A percentile compares a stretch with the other conserved stretches of the same genome.
These are phyloP conservation scores for Bovichtus variegatus DNA, from an alignment of 2,797 vertebrate species.

Conservation along the genomic window DNA sequence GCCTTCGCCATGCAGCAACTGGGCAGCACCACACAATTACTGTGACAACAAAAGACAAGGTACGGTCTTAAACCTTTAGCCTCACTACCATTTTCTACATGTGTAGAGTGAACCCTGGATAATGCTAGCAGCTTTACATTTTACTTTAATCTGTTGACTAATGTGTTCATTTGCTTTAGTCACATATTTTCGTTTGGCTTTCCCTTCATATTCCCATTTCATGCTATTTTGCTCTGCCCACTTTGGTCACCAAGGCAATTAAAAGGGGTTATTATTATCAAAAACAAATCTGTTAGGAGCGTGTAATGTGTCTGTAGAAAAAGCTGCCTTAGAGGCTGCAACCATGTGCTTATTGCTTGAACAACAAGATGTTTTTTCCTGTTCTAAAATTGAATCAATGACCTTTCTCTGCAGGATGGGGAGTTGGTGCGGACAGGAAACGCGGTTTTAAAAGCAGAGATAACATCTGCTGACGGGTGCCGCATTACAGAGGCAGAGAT, in stretches of 20 bases:
- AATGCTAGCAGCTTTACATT: neutral
- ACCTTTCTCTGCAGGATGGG: constrained; percentile 81
- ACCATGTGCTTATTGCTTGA: neutral
- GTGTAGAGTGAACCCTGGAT: neutral
- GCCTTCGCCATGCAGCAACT: constrained; percentile 91
- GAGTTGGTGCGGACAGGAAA: constrained; percentile 93
- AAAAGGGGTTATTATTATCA: neutral
- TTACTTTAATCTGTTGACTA: neutral
- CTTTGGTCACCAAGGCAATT: neutral
- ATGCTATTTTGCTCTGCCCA: neutral
- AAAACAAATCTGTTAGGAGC: constrained; percentile 2
- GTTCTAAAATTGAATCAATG: constrained; percentile 9
- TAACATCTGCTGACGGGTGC: constrained; percentile 84
- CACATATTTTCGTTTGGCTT: neutral
- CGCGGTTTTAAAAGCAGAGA: constrained; percentile 89
- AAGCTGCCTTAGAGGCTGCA: neutral
- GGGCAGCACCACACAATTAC: constrained; percentile 93
- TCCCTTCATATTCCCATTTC: neutral
- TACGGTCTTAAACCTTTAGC: constrained; percentile 27
- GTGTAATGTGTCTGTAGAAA: constrained; percentile 11
- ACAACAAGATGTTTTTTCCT: neutral
- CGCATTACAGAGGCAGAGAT: constrained; percentile 85
- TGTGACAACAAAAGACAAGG: constrained; percentile 96
- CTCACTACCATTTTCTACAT: neutral
- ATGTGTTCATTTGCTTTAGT: neutral